Base-by-base conservation (phyloP, 92 coral and sea anemone species). In the Epizoanthus rinbou region DNA sequence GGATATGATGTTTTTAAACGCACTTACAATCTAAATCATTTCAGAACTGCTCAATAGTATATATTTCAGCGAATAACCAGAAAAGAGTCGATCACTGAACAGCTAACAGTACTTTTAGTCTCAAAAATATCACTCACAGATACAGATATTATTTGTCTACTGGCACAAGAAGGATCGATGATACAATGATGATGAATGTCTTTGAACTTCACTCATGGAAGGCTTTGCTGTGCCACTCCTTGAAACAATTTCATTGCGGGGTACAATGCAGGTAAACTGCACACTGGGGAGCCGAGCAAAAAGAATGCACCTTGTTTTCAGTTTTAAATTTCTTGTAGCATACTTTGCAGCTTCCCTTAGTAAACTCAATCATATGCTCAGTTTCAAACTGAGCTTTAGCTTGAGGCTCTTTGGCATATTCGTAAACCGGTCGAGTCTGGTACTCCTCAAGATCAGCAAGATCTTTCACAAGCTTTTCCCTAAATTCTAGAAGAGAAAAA, bases 201-300 rank as follows among this genome's bases (percentile, higher is more conserved):
- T 39, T 71, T 7, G 4, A 1, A 22, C 21, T 47, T 72, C 60
- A 72, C 59, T 72, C 76, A 18, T 72, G 76, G 76, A 72, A 45
- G 59, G 76, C 60, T 72, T 50, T 72, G 76, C 60, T 72, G 76
- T 72, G 78, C 78, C 78, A 73, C 63, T 73, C 78, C 41, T 73
- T 73, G 63, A 73, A 73, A 50, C 63, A 73, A 24, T 73, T 73
- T 9, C 63, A 41, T 5, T 22, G 62, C n/a, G 62, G 78, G 50
- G 63, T 50, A 53, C 78, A 73, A 52, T 73, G 78, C 8, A 73
- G 23, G 78, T 73, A 73, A 23, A 74, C 79, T 74, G 17, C 21
- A 73, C 79, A 74, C 64, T 54, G 64, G 8, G 79, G 79, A 53
- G 79, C 79, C 6, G 79, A 54, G 64, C 79, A 74, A 23, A 74